These are phyloP conservation scores for Syritta pipiens DNA, from an alignment of 2,888 invertebrate genomes.

Conservation along the genomic window DNA sequence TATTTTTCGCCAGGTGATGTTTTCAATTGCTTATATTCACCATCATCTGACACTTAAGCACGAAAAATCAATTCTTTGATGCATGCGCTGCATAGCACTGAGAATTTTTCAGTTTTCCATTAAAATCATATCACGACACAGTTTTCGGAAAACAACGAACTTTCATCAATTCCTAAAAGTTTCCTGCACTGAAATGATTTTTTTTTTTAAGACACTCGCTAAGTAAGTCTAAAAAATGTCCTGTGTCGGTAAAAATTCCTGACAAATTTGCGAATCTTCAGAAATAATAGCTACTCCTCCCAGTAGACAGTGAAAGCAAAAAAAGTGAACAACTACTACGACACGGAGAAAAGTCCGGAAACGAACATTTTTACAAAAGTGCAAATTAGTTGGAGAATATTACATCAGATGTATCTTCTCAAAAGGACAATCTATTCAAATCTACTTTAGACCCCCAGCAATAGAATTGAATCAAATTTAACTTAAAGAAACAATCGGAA, in stretches of 20 bases:
- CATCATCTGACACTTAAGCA: slow-evolving; percentile 62
- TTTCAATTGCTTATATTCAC: slow-evolving; percentile 42
- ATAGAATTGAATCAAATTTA: too few species aligned
- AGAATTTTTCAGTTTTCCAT: slow-evolving; percentile 66
- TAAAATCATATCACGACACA: slow-evolving; percentile 65
- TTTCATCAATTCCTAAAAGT: slow-evolving; percentile 27
- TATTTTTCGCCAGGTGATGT: background rate
- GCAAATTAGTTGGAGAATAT: slow-evolving; percentile 53
- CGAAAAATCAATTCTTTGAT: slow-evolving; percentile 74
- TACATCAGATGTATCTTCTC: slow-evolving; percentile 50
- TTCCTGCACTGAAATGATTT: slow-evolving; percentile 14
- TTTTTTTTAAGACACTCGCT: slow-evolving; percentile 7
- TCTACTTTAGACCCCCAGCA: too few species aligned
- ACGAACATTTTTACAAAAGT: slow-evolving; percentile 12
- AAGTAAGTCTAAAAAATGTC: slow-evolving; percentile 53
- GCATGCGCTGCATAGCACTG: slow-evolving; percentile 73
- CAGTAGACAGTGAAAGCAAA: slow-evolving; percentile 18
- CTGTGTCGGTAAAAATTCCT: slow-evolving; percentile 24
- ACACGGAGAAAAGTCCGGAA: slow-evolving; percentile 26
- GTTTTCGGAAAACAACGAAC: slow-evolving; percentile 49
- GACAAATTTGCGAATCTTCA: slow-evolving; percentile 42
- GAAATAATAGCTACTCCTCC: slow-evolving; percentile 25
- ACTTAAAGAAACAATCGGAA: too few species aligned
- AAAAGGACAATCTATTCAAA: slow-evolving; percentile 21
- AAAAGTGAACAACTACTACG: slow-evolving; percentile 47